Conservation (phyloP, 2,113 vertebrate genomes). For the Cynocephalus volans region DNA sequence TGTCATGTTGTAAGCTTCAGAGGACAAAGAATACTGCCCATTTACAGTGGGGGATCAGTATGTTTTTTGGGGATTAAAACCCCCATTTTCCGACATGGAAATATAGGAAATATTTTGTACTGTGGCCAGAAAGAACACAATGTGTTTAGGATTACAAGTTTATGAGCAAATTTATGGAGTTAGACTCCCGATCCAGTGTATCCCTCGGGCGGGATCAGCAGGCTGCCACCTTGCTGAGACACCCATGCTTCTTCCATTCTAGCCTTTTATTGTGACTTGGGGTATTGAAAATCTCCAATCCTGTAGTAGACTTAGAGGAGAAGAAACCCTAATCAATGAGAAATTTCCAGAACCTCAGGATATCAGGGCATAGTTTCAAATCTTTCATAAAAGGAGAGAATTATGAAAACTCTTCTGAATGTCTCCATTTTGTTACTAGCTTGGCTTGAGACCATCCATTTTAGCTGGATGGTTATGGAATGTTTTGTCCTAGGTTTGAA, state of each 20-base stretch:
- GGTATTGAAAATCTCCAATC: not conserved
- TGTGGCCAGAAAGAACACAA: not conserved
- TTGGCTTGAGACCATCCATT: not conserved
- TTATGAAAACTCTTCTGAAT: not conserved
- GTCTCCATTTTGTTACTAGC: not conserved
- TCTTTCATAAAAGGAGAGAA: not conserved
- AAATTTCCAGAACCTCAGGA: not conserved
- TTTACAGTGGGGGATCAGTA: fast-evolving
- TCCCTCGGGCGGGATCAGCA: not conserved
- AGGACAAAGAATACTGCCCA: not conserved
- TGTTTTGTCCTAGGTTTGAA: not conserved
- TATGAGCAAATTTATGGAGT: not conserved
- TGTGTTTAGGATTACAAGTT: not conserved
- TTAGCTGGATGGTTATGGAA: not conserved
- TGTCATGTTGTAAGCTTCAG: not conserved
- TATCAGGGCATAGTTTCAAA: not conserved
- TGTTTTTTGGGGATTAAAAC: not conserved
- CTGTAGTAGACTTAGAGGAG: not conserved
- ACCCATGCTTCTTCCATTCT: fast-evolving
- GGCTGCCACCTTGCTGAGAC: not conserved
- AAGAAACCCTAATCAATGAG: not conserved
- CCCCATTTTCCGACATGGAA: not conserved
- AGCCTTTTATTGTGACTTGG: not conserved
- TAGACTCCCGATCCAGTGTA: not conserved
- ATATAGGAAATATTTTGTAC: not conserved